phyloP scores from a whole-genome alignment of 2,888 invertebrate genomes.

The Torymus tubicola region DNA sequence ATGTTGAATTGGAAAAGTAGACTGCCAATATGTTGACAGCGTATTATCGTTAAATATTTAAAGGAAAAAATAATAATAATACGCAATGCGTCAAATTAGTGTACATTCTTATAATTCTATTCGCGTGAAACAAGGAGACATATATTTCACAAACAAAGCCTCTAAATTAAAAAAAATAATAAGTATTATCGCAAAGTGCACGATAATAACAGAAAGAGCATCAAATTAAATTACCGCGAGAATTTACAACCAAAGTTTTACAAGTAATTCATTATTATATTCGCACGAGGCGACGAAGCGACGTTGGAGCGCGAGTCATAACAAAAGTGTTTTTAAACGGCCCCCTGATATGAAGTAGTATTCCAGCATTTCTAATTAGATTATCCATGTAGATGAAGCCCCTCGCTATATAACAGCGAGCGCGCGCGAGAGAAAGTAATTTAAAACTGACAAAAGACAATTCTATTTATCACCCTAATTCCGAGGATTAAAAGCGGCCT shows the following conservation, averaged over 20 bases:
- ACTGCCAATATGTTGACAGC: not conserved
- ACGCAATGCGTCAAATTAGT: no score
- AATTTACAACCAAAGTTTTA: not conserved
- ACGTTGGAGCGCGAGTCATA: not conserved
- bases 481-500: conserved; percentile 36
- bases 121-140: no score
- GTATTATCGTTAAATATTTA: conserved; percentile 9
- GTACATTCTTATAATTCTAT: no score
- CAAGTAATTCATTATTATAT: conserved; percentile 17
- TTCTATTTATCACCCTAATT: conserved; percentile 51
- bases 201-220: no score
- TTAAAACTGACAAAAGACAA: conserved; percentile 52
- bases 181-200: no score
- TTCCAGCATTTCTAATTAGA: conserved; percentile 40
- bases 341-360: not conserved
- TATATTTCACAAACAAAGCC: no score
- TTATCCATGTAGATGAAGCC: conserved; percentile 24
- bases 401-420: not conserved
- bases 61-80: not conserved
- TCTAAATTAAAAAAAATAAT: no score
- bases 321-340: conserved; percentile 26
- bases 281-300: no score
- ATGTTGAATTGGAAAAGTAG: conserved; percentile 32
- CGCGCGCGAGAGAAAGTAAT: conserved; percentile 26
- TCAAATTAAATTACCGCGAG: no score